Conservation (phyloP, 2,113 vertebrate species). For the Ciconia maguari region DNA sequence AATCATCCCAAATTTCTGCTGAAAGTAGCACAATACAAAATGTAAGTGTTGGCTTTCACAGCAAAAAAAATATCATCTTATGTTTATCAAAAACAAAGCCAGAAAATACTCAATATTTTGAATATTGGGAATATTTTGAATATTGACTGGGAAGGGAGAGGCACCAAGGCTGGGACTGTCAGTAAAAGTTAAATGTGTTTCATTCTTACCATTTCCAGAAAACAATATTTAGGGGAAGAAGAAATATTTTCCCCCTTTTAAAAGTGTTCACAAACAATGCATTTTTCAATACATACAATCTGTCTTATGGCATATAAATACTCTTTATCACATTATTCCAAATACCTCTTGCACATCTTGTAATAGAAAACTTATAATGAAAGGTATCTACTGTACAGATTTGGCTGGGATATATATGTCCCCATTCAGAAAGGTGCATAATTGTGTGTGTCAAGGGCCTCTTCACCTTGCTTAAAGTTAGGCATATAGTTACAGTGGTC, state of each 20-base stretch:
- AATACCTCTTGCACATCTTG: not conserved
- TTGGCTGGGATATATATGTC: not conserved
- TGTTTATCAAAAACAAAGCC: not conserved
- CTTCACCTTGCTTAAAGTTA: not conserved
- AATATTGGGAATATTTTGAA: not conserved
- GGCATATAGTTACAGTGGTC: not conserved
- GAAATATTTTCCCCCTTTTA: not conserved
- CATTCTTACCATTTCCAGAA: not conserved
- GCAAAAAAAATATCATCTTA: not conserved
- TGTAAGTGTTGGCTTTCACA: not conserved
- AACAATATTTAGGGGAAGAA: not conserved
- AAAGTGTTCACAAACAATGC: not conserved
- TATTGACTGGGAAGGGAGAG: not conserved
- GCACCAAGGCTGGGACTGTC: not conserved
- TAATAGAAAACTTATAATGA: not conserved
- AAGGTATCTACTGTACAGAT: not conserved
- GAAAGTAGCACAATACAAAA: not conserved
- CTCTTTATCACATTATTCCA: not conserved
- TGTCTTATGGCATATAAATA: not conserved
- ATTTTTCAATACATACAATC: not conserved
- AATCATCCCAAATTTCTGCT: not conserved
- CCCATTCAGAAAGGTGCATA: not conserved
- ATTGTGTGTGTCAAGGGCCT: not conserved
- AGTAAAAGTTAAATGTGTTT: not conserved
- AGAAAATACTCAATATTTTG: not conserved